Conservation (phyloP, 64 coral and sea anemone species). For the Anthopleura sola region DNA sequence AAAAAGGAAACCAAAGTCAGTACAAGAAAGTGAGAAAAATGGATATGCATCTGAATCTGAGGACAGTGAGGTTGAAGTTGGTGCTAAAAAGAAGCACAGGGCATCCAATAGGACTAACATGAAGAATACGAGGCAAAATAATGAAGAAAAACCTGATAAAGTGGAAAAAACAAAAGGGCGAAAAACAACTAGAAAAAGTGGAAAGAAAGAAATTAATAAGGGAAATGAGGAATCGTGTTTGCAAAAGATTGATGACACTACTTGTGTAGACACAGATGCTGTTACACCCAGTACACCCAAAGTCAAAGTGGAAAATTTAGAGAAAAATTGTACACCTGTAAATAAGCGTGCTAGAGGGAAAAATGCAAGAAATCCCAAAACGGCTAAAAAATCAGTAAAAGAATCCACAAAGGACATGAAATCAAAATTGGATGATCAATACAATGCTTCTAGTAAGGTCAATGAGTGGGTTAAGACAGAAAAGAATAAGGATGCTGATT, state of each 20-base stretch:
- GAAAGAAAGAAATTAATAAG: neutral
- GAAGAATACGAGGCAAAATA: neutral
- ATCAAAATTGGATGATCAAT: neutral
- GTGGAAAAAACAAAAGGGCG: neutral
- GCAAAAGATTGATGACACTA: neutral
- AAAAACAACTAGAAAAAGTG: neutral
- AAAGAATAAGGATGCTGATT: constrained; percentile 3
- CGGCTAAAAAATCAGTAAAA: neutral
- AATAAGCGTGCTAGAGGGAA: neutral
- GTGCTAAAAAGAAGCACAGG: neutral
- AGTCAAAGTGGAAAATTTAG: neutral
- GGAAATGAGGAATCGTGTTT: neutral
- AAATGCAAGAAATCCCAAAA: neutral
- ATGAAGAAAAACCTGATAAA: neutral
- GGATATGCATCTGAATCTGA: neutral
- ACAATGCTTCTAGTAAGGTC: neutral
- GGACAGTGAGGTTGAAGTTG: neutral
- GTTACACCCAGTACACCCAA: neutral
- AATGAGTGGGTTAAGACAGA: neutral
- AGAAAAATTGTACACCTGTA: neutral
- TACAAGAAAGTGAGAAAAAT: neutral
- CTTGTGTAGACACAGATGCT: neutral
- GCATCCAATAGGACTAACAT: neutral
- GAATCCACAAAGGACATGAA: neutral
- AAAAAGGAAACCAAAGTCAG: neutral